phyloP scores from a whole-genome alignment of 2,113 vertebrate genomes.

The Thalassarche chlororhynchos region DNA sequence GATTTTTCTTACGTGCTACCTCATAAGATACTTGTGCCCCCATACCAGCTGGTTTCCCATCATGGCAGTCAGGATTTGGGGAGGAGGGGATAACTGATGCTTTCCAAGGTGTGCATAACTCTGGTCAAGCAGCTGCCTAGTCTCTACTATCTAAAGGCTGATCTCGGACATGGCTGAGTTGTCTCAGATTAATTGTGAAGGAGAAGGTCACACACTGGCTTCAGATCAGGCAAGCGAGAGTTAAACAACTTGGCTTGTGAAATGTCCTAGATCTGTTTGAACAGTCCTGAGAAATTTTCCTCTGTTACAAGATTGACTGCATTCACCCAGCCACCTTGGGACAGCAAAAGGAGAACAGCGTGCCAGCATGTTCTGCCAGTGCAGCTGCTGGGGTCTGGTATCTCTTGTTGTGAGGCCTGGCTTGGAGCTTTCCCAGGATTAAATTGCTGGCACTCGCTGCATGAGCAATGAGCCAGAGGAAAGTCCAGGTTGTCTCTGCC shows the following conservation, averaged over 20 bases:
- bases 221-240: background rate
- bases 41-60: background rate
- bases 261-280: background rate
- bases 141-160: background rate
- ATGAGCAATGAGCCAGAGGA: background rate
- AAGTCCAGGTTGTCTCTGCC: background rate
- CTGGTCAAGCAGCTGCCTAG: background rate
- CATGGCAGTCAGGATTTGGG: background rate
- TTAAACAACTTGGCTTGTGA: background rate
- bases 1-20: background rate
- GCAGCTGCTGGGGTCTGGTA: background rate
- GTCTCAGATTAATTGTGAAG: background rate
- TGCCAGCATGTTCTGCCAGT: background rate
- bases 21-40: background rate
- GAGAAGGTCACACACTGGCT: background rate
- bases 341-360: background rate
- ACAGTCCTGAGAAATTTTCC: background rate
- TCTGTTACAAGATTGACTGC: background rate
- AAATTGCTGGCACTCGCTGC: background rate
- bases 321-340: background rate
- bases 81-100: background rate
- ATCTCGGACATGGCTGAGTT: rapidly evolving
- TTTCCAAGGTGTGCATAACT: background rate
- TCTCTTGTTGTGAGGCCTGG: background rate
- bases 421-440: slow-evolving; percentile 9